Conservation (phyloP, 64 coral and sea anemone genomes). For the Actinia equina region DNA sequence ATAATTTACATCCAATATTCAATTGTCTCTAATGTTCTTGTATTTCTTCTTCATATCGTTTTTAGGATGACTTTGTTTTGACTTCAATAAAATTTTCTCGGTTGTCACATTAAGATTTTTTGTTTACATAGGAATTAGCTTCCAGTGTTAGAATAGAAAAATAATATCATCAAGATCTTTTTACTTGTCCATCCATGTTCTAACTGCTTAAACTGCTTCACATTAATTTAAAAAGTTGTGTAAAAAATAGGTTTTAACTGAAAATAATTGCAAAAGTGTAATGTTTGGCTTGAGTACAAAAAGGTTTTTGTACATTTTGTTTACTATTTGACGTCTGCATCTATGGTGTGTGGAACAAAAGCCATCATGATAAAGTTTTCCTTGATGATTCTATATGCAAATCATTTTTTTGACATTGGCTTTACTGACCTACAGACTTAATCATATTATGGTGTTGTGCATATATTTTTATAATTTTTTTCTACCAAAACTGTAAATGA, state of each 20-base stretch:
- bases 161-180: background rate
- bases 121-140: background rate
- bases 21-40: background rate
- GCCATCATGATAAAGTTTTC: background rate
- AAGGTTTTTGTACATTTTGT: background rate
- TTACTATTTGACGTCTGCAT: background rate
- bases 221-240: background rate
- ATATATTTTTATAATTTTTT: too few species aligned
- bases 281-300: background rate
- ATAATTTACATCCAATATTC: background rate
- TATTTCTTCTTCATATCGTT: background rate
- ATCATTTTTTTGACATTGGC: too few species aligned
- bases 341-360: background rate
- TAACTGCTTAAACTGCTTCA: background rate
- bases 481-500: background rate
- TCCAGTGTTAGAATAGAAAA: background rate
- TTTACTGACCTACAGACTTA: too few species aligned
- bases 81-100: background rate
- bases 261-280: background rate
- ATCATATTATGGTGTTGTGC: too few species aligned
- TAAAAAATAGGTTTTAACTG: background rate
- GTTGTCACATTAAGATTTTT: background rate
- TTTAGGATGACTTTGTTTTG: background rate
- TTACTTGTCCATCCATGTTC: background rate
- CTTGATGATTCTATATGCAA: too few species aligned